A percentile compares a stretch with the other conserved stretches of the same genome.
phyloP scores from a whole-genome alignment of 1,140 invertebrate species.

The Rhopalosiphum maidis region DNA sequence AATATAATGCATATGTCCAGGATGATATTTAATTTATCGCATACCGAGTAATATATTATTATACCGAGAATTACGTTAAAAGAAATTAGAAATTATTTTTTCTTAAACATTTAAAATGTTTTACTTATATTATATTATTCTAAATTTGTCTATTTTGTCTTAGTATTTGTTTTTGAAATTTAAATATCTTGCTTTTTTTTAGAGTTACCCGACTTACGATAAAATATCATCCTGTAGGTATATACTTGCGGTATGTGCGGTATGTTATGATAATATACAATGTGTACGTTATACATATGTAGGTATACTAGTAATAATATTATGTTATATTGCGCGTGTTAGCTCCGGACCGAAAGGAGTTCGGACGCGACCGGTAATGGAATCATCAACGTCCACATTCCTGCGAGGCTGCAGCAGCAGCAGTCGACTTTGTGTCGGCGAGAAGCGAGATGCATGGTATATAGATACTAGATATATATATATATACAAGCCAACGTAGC shows the following conservation, averaged over 20 bases:
- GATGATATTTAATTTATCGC: too few species aligned
- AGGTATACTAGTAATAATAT: not conserved
- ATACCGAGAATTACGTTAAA: not conserved
- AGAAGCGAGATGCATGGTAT: not conserved
- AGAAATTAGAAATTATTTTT: not conserved
- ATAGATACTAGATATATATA: not conserved
- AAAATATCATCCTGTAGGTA: not conserved
- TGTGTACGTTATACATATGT: not conserved
- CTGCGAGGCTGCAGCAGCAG: not conserved
- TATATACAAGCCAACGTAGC: not conserved
- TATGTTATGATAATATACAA: not conserved
- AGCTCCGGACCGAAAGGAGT: not conserved
- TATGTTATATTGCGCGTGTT: not conserved
- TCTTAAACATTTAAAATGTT: not conserved
- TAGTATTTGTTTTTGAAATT: not conserved
- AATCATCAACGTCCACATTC: constrained; percentile 41
- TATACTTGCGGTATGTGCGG: not conserved
- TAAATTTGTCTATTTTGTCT: not conserved
- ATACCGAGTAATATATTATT: not conserved
- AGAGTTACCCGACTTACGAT: not conserved
- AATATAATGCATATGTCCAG: too few species aligned
- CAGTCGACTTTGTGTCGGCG: not conserved
- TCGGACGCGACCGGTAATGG: not conserved
- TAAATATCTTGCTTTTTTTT: not conserved
- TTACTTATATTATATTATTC: not conserved